Base-by-base conservation (phyloP, 1,140 invertebrate species). In the Lordiphosa stackelbergi region DNA sequence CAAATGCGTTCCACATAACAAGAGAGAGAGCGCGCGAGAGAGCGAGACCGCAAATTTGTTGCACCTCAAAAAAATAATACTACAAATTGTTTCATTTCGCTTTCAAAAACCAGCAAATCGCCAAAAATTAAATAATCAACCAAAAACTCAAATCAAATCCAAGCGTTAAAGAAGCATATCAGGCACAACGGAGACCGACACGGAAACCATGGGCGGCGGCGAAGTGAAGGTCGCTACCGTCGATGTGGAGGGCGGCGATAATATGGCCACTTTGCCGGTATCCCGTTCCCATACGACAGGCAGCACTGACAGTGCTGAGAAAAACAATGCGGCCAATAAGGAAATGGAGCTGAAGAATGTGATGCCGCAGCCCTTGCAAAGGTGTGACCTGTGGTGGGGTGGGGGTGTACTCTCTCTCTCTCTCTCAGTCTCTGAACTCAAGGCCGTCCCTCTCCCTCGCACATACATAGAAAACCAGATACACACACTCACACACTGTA, bases 161-260 rank as follows among this genome's bases (percentile, higher is more conserved):
- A 35, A 49, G n/a, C 22, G 34, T 42, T 51, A 38, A 7, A 13
- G 22, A 47, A 45, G 49, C 41, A 57, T 38, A 70, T 56, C 51
- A 73, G 75, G 61, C 73, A 73, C 63, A 83, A 83, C 77, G 77
- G 77, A 83, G 78, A 70, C 77, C 77, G 81, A 84, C 45, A 77
- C 77, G 66, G 69, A 77, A 34, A 60, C 88, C 88, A 92, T 92
- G 91, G 92, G 91, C 75, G 91, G 90, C 79, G 92, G 93, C 87
- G 94, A 95, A 89, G 92, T 95, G 88, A 95, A 95, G 90, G 93
- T 95, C 88, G 93, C 94, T 65, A 95, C 94, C 35, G 94, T 95
- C 61, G 94, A 95, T 87, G 91, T 94, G 73, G 93, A 94, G 88
- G 90, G 93, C 46, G 92, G 93, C 59, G 94, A 95, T 89, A 94